Evolutionary conservation across 2,797 vertebrate species (phyloP).

Genomic region (Hydrocynus forskahlii): DNA sequence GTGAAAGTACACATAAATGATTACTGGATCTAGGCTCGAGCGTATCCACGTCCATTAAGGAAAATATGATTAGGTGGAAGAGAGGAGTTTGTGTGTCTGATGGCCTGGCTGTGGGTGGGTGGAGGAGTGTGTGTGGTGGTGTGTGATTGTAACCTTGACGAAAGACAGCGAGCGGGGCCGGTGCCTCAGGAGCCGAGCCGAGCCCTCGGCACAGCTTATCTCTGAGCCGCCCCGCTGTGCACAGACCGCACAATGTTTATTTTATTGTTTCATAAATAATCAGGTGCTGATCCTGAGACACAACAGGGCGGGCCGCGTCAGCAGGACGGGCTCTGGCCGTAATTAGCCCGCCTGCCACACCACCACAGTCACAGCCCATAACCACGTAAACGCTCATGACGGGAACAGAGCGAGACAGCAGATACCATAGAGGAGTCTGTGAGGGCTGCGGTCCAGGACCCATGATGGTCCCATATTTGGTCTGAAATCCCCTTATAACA

Average conservation of each 20-base stretch:
- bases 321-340: background rate
- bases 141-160: conserved; percentile 58
- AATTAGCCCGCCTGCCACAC: conserved; percentile 33
- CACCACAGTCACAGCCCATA: conserved; percentile 39
- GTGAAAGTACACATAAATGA: background rate
- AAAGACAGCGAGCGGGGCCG: conserved; percentile 25
- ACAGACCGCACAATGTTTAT: conserved; percentile 51
- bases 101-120: conserved; percentile 12
- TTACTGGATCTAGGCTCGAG: conserved; percentile 30
- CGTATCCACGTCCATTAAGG: conserved; percentile 27
- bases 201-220: conserved; percentile 46
- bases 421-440: background rate
- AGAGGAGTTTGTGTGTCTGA: background rate
- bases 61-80: conserved; percentile 33
- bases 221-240: conserved; percentile 42
- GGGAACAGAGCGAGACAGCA: background rate
- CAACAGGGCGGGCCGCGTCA: conserved; percentile 19
- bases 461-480: background rate
- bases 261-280: conserved; percentile 61
- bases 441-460: background rate
- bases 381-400: conserved; percentile 18
- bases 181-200: background rate
- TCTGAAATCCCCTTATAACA: too few relatives aligned
- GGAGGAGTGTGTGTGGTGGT: conserved; percentile 5
- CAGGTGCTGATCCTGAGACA: conserved; percentile 36